A percentile compares a stretch with the other conserved stretches of the same genome.
phyloP scores from a whole-genome alignment of 1,140 invertebrate genomes.

The Aphaenogaster rudis region DNA sequence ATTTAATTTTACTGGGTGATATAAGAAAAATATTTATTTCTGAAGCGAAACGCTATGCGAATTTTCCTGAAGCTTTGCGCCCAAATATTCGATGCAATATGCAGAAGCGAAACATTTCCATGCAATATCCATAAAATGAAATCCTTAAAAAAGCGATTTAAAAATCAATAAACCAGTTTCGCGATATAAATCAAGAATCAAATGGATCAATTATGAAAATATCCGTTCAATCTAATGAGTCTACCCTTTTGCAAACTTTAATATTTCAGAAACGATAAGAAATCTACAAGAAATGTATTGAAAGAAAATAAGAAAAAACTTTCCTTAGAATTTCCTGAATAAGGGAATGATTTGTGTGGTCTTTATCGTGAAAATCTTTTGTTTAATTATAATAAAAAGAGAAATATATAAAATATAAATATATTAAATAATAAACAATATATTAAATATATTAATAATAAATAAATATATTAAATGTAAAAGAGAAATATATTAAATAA shows the following conservation, averaged over 20 bases:
- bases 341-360: background rate
- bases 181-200: background rate
- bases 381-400: background rate
- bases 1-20: slow-evolving; percentile 15
- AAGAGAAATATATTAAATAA: background rate
- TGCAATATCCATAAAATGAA: slow-evolving; percentile 21
- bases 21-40: slow-evolving; percentile 35
- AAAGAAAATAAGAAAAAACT: background rate
- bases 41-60: background rate
- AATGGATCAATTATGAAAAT: slow-evolving; percentile 10
- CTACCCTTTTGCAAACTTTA: background rate
- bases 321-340: background rate
- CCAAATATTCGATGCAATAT: slow-evolving; percentile 41
- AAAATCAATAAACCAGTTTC: slow-evolving; percentile 17
- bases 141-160: background rate
- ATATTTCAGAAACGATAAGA: background rate
- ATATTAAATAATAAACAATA: too few species aligned
- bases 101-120: slow-evolving; percentile 26
- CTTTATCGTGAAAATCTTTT: background rate
- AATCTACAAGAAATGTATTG: background rate
- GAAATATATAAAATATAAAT: background rate
- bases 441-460: too few species aligned
- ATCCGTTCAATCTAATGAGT: background rate
- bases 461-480: too few species aligned
- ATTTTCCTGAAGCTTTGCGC: background rate